phyloP scores from a whole-genome alignment of 2,797 vertebrate species.

The Xyrichtys novacula region DNA sequence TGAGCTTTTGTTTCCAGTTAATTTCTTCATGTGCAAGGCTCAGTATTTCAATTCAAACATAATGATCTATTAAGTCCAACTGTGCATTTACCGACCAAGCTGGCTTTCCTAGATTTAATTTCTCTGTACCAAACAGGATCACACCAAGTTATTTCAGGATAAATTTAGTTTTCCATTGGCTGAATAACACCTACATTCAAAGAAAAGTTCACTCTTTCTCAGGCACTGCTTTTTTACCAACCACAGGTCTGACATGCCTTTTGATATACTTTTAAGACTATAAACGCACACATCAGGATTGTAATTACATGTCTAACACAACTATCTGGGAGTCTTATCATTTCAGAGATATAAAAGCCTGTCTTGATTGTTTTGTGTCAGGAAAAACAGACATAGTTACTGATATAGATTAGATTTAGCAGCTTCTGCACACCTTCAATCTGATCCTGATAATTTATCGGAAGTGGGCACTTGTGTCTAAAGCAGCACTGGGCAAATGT shows the following conservation, averaged over 20 bases:
- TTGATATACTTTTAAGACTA: conserved; percentile 60
- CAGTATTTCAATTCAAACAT: conserved; percentile 29
- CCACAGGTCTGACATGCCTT: conserved; percentile 38
- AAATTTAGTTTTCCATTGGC: conserved; percentile 11
- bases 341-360: conserved; percentile 38
- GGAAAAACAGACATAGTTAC: conserved; percentile 1
- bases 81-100: background rate
- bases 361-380: conserved; percentile 12
- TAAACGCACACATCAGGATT: conserved; percentile 65
- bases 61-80: conserved; percentile 19
- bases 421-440: conserved; percentile 28
- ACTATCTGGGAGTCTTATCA: conserved; percentile 28
- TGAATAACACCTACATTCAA: conserved; percentile 5
- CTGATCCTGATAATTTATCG: background rate
- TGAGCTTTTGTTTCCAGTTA: conserved; percentile 21
- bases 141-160: conserved; percentile 17
- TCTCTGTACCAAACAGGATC: conserved; percentile 29
- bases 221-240: conserved; percentile 35
- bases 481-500: conserved; percentile 5
- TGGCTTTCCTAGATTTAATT: conserved; percentile 30
- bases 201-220: conserved; percentile 31
- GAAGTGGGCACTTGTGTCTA: conserved; percentile 7
- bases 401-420: conserved; percentile 13
- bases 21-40: conserved; percentile 14
- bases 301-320: conserved; percentile 46